Base-by-base conservation (phyloP, 2,797 vertebrate genomes). In the Poecilia wingei region DNA sequence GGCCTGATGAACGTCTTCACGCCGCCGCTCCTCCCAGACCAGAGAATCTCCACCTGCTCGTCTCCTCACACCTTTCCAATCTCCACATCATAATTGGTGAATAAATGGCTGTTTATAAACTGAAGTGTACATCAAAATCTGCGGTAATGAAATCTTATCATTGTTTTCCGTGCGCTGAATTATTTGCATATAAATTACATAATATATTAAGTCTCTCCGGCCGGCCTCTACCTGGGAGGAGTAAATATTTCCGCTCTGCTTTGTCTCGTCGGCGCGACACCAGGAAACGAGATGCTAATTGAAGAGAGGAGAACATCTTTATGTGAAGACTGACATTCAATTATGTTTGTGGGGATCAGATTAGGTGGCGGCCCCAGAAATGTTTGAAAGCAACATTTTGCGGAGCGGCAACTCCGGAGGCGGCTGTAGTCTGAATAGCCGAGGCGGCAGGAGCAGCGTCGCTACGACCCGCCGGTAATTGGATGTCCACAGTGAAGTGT, bases 131-230 rank as follows among this genome's bases (percentile, higher is more conserved):
- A 94, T 95, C 94, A 95, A 92, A 80, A 95, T 95, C 90, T 87
- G 89, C 90, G 84, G 92, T 95, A 95, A 96, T 95, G 94, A 91
- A 93, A 94, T 94, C 89, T 94, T 94, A 95, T 95, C 94, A 95
- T 83, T 93, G 83, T 90, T 90, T 88, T 91, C 64, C 79, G 82
- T 66, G 86, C 78, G 86, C 92, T 91, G 88, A 91, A 91, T 90
- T 93, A 96, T 96, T 96, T 96, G 95, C 96, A 96, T 96, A 96
- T 96, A 96, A 95, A 96, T 96, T 87, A 94, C 92, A 95, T 93
- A 89, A 94, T 93, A 92, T 94, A 96, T 96, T 95, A 95, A 95
- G 89, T 95, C 84, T 84, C 79, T 82, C 73, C 68, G 73, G 88
- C 74, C 68, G 73, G 88, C 87, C 85, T 87, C 90, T 92, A 93